Conservation (phyloP, 2,888 invertebrate species). For the Ethmia dodecea region DNA sequence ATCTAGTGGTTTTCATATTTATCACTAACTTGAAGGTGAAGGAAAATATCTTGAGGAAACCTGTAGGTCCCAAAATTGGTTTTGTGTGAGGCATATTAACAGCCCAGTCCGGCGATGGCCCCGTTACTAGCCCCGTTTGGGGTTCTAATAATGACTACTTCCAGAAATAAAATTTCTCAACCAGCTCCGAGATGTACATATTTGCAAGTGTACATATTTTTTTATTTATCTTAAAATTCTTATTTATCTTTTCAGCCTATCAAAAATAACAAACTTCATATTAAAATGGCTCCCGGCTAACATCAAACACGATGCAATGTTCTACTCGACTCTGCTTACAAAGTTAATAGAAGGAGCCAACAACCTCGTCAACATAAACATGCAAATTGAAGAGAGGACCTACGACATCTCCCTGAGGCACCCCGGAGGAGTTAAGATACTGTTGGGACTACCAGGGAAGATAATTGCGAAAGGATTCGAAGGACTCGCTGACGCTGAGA, state of each 20-base stretch:
- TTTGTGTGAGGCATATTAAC: no score
- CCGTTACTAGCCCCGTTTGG: no score
- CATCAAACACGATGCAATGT: conserved; percentile 47
- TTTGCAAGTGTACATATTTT: no score
- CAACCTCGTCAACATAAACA: conserved; percentile 50
- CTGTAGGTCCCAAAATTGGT: no score
- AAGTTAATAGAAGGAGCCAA: conserved; percentile 57
- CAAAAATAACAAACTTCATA: conserved; percentile 45
- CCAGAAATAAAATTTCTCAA: no score
- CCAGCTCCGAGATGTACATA: no score
- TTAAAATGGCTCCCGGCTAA: conserved; percentile 46
- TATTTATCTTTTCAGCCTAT: conserved; percentile 39
- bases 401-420: conserved; percentile 57
- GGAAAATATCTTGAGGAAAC: no score
- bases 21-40: no score
- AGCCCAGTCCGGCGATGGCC: no score
- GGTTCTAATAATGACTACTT: no score
- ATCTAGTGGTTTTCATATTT: no score
- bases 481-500: conserved; percentile 59
- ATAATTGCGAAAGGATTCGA: conserved; percentile 54
- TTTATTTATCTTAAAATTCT: no score
- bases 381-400: conserved; percentile 57
- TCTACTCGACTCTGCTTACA: conserved; percentile 58
- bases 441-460: conserved; percentile 40
- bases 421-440: conserved; percentile 44